Percentiles rank a stretch among this genome's conserved stretches.
phyloP scores from a whole-genome alignment of 2,113 vertebrate species.

The Tamias sibiricus region DNA sequence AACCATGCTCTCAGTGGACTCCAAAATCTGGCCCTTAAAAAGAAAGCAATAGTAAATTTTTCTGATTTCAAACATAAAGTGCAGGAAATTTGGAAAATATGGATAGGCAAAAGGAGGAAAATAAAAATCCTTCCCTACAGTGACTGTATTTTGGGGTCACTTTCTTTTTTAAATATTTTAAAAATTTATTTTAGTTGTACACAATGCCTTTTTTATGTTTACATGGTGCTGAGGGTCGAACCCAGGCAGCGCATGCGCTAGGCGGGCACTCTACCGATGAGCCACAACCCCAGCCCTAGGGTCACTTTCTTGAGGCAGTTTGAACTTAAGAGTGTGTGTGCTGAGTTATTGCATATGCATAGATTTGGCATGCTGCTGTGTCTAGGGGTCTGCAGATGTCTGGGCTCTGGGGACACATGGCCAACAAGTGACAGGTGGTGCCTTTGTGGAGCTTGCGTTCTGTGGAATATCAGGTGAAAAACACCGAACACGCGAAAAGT shows the following conservation, averaged over 20 bases:
- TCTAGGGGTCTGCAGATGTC: not conserved
- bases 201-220: too few relatives aligned
- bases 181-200: too few relatives aligned
- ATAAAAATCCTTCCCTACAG: fast-evolving
- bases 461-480: not conserved
- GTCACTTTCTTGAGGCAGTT: too few relatives aligned
- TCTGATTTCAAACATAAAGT: not conserved
- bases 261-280: too few relatives aligned
- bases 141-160: too few relatives aligned
- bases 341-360: too few relatives aligned
- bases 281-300: too few relatives aligned
- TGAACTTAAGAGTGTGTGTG: too few relatives aligned
- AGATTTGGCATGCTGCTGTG: not conserved
- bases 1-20: not conserved
- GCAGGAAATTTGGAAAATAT: not conserved
- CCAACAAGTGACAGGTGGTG: not conserved
- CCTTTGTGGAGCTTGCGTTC: not conserved
- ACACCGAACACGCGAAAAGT: fast-evolving
- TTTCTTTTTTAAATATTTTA: too few relatives aligned
- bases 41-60: not conserved
- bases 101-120: not conserved
- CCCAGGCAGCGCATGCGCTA: too few relatives aligned
- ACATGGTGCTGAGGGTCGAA: too few relatives aligned
- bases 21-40: not conserved
- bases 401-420: too few relatives aligned